Evolutionary conservation across 2,797 vertebrate species (phyloP).

Genomic region (Delichon dasypus): DNA sequence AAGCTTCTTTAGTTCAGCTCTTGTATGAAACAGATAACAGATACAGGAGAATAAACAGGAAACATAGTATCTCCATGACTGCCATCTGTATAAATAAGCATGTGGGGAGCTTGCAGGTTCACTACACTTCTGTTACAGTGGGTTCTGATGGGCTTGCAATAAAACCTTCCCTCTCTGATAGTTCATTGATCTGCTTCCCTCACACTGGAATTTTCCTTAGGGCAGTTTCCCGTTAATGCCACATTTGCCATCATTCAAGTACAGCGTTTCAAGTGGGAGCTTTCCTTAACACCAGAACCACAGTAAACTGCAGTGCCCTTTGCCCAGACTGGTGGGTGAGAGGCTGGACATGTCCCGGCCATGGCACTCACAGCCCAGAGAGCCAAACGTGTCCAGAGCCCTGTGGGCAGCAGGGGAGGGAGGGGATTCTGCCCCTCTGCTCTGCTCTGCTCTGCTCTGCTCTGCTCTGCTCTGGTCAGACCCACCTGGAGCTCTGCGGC

Average conservation of each 20-base stretch:
- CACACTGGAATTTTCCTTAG: neutral
- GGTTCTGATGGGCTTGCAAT: neutral
- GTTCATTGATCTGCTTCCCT: neutral
- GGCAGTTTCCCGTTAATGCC: neutral
- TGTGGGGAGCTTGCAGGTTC: neutral
- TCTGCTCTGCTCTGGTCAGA: neutral
- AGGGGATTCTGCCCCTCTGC: neutral
- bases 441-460: neutral
- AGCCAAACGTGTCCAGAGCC: neutral
- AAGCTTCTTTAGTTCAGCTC: conserved; percentile 19
- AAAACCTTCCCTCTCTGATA: neutral
- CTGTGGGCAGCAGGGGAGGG: neutral
- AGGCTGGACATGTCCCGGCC: neutral
- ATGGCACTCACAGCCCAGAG: neutral
- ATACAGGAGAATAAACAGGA: neutral
- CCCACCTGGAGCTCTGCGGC: neutral
- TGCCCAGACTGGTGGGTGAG: neutral
- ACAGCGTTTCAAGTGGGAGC: neutral
- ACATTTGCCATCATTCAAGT: neutral
- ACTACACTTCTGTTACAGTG: neutral
- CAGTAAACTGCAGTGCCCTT: neutral
- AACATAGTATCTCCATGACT: neutral
- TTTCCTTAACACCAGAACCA: neutral
- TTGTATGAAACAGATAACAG: neutral
- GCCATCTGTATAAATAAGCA: neutral